These are phyloP conservation scores for Glyptemys insculpta DNA, from an alignment of 2,797 vertebrate genomes.

Conservation along the genomic window DNA sequence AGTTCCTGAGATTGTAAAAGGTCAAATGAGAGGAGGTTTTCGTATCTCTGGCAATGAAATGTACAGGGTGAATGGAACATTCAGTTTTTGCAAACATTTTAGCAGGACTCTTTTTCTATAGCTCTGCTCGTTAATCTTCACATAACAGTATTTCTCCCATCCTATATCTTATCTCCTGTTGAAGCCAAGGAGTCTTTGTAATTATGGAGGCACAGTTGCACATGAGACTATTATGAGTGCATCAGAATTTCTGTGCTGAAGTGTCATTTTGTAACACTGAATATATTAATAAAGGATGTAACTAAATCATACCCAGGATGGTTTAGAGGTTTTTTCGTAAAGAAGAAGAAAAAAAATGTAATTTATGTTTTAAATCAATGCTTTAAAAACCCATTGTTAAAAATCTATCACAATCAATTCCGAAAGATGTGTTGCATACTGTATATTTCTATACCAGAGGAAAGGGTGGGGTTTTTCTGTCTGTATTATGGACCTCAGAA, in stretches of 20 bases:
- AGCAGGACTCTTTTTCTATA: background rate
- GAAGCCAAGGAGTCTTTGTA: conserved; percentile 12
- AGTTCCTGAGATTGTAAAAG: conserved; percentile 58
- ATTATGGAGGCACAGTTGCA: background rate
- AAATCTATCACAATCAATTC: background rate
- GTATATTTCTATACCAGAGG: background rate
- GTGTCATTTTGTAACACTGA: background rate
- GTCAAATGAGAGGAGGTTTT: conserved; percentile 50
- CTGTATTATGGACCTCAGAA: rapidly evolving
- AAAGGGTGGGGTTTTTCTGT: background rate
- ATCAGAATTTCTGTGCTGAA: background rate
- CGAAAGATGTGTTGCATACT: background rate
- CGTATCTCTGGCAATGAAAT: conserved; percentile 30
- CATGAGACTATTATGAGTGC: background rate
- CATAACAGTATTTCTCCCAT: background rate
- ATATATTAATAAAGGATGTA: background rate
- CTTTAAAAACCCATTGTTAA: background rate
- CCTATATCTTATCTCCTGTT: conserved; percentile 24
- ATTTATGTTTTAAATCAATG: background rate
- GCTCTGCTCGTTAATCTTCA: conserved; percentile 59
- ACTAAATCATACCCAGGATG: background rate
- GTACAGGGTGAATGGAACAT: background rate
- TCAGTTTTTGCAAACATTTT: conserved; percentile 8
- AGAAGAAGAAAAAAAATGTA: background rate
- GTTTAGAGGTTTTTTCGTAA: background rate